Base-by-base conservation (phyloP, 2,888 invertebrate species). In the Toxonevra muliebris region DNA sequence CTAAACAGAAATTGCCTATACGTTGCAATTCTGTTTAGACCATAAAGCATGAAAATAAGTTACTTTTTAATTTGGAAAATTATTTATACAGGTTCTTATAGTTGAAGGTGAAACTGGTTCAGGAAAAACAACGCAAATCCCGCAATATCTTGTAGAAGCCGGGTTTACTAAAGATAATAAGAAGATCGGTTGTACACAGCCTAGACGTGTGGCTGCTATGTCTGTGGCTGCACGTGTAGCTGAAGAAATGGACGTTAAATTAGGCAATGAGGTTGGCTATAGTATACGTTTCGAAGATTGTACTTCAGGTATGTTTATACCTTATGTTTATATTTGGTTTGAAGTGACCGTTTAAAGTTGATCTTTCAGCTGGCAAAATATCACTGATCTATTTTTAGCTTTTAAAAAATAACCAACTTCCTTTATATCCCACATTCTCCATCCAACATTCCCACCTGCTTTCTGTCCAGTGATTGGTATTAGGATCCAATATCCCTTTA, bases 41-140 rank as follows among this genome's bases (percentile, higher is more conserved):
- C n/a, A n/a, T n/a, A n/a, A n/a, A n/a, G n/a, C n/a, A n/a, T n/a
- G n/a, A 30, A 41, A 17, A 30, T 30, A 7, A 30, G 7, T 30
- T 7, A 30, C 30, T 65, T 68, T 1, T 11, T 17, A 20, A 61
- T 60, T 11, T n/a, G n/a, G 45, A 55, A 45, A 57, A 45, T 66
- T 70, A 65, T 66, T 70, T 71, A 68, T 79, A 70, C 83, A 90
- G 87, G 89, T 96, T 73, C 87, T 98, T 30, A 98, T 98, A 76
- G 95, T 98, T 71, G 97, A 97, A 87, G 99, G 99, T 65, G 98
- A 98, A 87, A 99, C 98, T 8, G 99, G 99, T 0, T 97, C 97
- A 12, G 98, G 98, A 4, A 99, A 99, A 89, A 99, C 98, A 0
- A 99, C 99, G 10, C 98, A 99, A 87, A 95, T 99, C 75, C 98